These are phyloP conservation scores for Tricholauxania praeusta DNA, from an alignment of 2,888 invertebrate genomes.

Conservation along the genomic window DNA sequence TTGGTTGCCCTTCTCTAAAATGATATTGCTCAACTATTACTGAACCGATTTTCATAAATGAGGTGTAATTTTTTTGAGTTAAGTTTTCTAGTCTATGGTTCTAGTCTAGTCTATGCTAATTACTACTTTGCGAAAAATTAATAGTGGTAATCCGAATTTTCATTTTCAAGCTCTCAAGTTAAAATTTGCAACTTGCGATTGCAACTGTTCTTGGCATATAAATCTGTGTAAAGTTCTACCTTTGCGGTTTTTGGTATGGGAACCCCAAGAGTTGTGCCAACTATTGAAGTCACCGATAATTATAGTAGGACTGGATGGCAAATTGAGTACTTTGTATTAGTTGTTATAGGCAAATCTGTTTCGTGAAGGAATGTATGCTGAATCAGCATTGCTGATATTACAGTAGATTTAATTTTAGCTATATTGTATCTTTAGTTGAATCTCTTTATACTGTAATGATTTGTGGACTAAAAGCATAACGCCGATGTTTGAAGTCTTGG, in stretches of 20 bases:
- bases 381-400: slow-evolving; percentile 36
- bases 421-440: slow-evolving; percentile 17
- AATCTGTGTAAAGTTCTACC: slow-evolving; percentile 20
- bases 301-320: background rate
- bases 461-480: slow-evolving; percentile 39
- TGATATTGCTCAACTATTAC: no score
- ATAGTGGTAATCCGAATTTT: no score
- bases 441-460: slow-evolving; percentile 36
- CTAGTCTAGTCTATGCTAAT: no score
- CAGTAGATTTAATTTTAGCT: slow-evolving; percentile 39
- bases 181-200: no score
- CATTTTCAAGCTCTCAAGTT: no score
- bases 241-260: slow-evolving; percentile 1
- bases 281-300: slow-evolving; percentile 39
- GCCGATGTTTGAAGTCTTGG: slow-evolving; percentile 28
- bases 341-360: slow-evolving; percentile 3
- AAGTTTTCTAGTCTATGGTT: no score
- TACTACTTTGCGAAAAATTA: no score
- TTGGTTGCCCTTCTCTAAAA: no score
- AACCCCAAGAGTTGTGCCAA: slow-evolving; percentile 30
- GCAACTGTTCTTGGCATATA: slow-evolving; percentile 18
- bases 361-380: slow-evolving; percentile 34
- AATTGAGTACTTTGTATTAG: slow-evolving; percentile 19
- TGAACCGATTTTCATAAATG: no score
- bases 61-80: no score